Evolutionary conservation across 1,140 invertebrate genomes (phyloP).

Genomic region (Bursaphelenchus mucronatus): DNA sequence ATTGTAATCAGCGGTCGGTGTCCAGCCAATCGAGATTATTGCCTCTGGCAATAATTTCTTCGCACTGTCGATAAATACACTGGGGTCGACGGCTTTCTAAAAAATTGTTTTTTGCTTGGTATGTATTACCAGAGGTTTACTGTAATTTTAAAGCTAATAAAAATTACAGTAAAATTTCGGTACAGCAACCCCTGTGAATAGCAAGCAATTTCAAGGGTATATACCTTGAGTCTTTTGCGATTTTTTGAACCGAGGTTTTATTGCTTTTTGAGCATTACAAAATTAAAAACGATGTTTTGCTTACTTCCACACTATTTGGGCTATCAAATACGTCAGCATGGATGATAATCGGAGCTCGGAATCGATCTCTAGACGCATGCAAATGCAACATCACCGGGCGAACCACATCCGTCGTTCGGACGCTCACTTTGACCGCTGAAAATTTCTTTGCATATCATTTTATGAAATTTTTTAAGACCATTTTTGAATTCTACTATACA

Average conservation of each 20-base stretch:
- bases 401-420: conserved; percentile 24
- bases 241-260: neutral
- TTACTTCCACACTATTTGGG: conserved; percentile 20
- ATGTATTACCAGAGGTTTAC: too few species aligned
- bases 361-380: conserved; percentile 38
- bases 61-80: conserved; percentile 40
- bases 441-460: neutral
- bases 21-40: conserved; percentile 49
- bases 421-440: conserved; percentile 43
- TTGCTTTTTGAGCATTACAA: too few species aligned
- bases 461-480: neutral
- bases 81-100: conserved; percentile 40
- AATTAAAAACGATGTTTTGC: too few species aligned
- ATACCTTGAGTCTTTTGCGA: too few species aligned
- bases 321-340: conserved; percentile 42
- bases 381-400: conserved; percentile 40
- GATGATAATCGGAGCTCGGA: conserved; percentile 44
- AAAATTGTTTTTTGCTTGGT: conserved; percentile 10
- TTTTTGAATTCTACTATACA: neutral
- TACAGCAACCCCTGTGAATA: too few species aligned
- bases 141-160: neutral
- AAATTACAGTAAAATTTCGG: neutral
- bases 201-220: neutral
- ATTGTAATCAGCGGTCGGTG: conserved; percentile 36
- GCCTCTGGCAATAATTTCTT: conserved; percentile 41